Base-by-base conservation (phyloP, 2,797 vertebrate species). In the Cacajao melanocephalus region DNA sequence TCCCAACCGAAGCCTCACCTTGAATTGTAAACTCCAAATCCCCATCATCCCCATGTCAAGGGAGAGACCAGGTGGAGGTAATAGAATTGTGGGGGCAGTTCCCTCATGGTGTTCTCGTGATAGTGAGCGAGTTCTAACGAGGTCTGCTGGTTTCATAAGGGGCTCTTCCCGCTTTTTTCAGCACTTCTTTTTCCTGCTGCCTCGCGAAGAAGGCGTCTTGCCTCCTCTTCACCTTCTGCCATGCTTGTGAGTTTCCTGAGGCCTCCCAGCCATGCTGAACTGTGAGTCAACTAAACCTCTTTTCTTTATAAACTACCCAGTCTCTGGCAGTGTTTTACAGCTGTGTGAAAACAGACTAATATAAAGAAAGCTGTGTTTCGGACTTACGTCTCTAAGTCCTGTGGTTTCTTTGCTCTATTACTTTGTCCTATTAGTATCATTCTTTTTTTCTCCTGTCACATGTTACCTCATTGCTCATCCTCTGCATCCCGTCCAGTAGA, bases 171-270 rank as follows among this genome's bases (percentile, higher is more conserved):
- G 3, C 15, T 67, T 17, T 67, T 15, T 15, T 19, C 64, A n/a
- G 64, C 33, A 2, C 7, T n/a, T 19, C 7, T 67, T 67, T 8
- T 67, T n/a, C 15, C 15, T 19, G 33, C 15, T 19, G 15, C 7
- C 4, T 9, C 0, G 33, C 0, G 33, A 4, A 2, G 33, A 19
- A n/a, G 7, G 7, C 8, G 33, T 2, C 4, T 19, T n/a, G 64
- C 64, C n/a, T n/a, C 15, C 15, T n/a, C 64, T 67, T 67, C 33
- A 9, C 7, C 15, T n/a, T n/a, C 7, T 0, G 0, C 64, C 7
- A 0, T 67, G 64, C 33, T n/a, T n/a, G 33, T 19, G 33, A n/a
- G 64, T n/a, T 67, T 67, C 15, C 7, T n/a, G 0, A 67, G 15
- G 33, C 64, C 30, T n/a, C 33, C 33, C 33, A n/a, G 64, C 7